A percentile compares a stretch with the other conserved stretches of the same genome.
Conservation (phyloP, 2,888 invertebrate species). For the Ferrisia virgata region DNA sequence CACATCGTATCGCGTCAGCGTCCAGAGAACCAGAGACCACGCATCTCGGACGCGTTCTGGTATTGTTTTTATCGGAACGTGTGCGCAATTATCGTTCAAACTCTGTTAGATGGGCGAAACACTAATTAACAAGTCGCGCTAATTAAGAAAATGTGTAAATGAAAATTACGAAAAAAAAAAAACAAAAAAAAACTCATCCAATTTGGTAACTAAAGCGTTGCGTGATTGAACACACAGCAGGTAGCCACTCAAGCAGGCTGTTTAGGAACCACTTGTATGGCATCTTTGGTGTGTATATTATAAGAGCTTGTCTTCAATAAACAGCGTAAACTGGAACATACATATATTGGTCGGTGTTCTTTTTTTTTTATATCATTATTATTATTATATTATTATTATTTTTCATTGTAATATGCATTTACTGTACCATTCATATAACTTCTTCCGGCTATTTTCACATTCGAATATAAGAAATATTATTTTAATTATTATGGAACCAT, state of each 20-base stretch:
- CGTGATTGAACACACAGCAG: neutral
- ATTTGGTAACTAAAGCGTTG: neutral
- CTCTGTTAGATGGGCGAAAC: neutral
- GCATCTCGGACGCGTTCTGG: neutral
- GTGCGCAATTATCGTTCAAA: neutral
- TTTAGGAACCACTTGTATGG: conserved; percentile 3
- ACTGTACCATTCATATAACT: neutral
- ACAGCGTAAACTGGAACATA: conserved; percentile 27
- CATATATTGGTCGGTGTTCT: conserved; percentile 1
- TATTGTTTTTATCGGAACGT: neutral
- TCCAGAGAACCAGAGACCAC: neutral
- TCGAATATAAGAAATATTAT: conserved; percentile 19
- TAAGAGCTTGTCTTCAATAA: neutral
- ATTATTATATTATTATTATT: too few species aligned
- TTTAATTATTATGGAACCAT: conserved; percentile 30
- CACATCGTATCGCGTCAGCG: neutral
- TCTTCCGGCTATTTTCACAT: conserved; percentile 10
- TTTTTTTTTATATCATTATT: neutral
- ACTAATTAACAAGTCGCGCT: neutral
- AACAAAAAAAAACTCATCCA: neutral
- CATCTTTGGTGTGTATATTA: neutral
- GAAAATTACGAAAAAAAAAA: neutral
- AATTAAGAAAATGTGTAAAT: neutral
- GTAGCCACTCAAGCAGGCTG: too few species aligned
- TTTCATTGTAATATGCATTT: conserved; percentile 15